Evolutionary conservation across 2,888 invertebrate genomes (phyloP).

Genomic region (Stenoptilia bipunctidactyla): DNA sequence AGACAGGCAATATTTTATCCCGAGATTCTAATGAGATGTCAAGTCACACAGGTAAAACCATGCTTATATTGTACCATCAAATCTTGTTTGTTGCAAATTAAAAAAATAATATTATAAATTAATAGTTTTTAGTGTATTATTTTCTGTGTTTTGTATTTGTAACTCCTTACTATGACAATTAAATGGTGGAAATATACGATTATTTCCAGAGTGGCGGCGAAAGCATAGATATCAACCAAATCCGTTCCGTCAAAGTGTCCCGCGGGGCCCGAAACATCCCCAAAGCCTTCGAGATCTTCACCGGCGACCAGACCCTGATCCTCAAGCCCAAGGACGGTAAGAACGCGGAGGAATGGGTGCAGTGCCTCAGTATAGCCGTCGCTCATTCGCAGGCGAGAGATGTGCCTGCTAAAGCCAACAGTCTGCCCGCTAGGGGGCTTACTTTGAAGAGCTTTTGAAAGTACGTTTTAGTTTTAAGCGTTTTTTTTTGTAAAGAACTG

Average conservation of each 20-base stretch:
- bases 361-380: slow-evolving; percentile 93
- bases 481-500: too few species aligned
- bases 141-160: too few species aligned
- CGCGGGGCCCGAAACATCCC: slow-evolving; percentile 92
- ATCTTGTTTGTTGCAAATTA: too few species aligned
- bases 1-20: too few species aligned
- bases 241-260: slow-evolving; percentile 94
- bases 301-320: slow-evolving; percentile 91
- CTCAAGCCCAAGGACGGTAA: slow-evolving; percentile 95
- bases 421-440: slow-evolving; percentile 58
- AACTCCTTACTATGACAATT: too few species aligned
- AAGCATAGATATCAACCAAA: slow-evolving; percentile 92
- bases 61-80: too few species aligned
- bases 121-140: too few species aligned
- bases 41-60: too few species aligned
- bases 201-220: slow-evolving; percentile 85
- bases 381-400: slow-evolving; percentile 85
- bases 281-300: slow-evolving; percentile 97
- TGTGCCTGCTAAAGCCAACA: slow-evolving; percentile 61
- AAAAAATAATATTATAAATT: too few species aligned
- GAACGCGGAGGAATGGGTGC: slow-evolving; percentile 96
- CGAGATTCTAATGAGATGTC: too few species aligned
- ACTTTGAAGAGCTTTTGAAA: slow-evolving; percentile 57
- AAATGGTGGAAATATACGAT: too few species aligned
- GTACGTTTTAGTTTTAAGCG: too few species aligned